A percentile compares a stretch with the other conserved stretches of the same genome.
These are phyloP conservation scores for Machaerirhynchus nigripectus DNA, from an alignment of 2,113 vertebrate species.

Conservation along the genomic window DNA sequence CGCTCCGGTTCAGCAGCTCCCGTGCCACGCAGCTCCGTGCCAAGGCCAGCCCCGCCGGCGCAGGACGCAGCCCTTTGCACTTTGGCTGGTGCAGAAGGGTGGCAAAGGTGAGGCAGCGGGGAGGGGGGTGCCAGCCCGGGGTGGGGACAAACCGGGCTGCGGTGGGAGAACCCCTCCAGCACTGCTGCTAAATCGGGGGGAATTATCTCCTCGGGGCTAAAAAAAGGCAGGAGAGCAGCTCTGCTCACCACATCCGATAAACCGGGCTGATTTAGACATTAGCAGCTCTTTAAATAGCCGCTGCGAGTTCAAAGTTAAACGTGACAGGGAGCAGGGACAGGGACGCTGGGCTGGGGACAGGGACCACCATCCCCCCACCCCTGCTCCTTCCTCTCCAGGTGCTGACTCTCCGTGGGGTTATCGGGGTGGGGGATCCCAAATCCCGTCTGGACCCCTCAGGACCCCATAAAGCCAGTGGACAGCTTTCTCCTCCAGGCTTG, in stretches of 20 bases:
- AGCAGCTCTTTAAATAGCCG: not conserved
- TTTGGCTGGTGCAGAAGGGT: not conserved
- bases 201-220: constrained; percentile 4
- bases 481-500: not conserved
- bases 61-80: constrained; percentile 43
- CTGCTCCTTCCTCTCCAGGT: accelerated
- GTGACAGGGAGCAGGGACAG: not conserved
- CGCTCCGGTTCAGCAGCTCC: not conserved
- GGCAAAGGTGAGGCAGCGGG: not conserved
- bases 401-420: not conserved
- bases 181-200: not conserved
- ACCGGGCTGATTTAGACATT: not conserved
- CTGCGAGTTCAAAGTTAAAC: constrained; percentile 21
- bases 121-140: not conserved
- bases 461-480: accelerated
- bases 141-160: not conserved
- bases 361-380: not conserved
- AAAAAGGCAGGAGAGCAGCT: constrained; percentile 1
- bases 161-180: not conserved
- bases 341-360: not conserved
- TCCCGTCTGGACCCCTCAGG: not conserved
- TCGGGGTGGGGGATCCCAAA: not conserved
- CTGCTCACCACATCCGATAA: not conserved
- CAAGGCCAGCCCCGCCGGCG: not conserved
- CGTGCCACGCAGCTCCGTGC: not conserved